Evolutionary conservation across 2,888 invertebrate genomes (phyloP).

Genomic region (Plebejus melissa): DNA sequence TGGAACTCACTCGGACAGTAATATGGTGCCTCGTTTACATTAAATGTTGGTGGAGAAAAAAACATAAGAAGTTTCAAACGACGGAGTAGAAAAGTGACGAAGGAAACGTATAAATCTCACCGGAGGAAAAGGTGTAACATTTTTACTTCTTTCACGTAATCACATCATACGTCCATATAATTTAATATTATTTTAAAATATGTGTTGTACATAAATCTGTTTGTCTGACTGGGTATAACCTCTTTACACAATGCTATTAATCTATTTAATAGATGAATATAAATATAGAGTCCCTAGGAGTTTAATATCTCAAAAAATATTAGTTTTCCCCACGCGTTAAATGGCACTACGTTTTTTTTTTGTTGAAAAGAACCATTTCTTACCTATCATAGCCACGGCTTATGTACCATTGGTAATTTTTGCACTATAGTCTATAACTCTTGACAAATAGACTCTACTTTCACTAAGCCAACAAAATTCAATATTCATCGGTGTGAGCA

Average conservation of each 20-base stretch:
- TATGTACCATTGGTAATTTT: neutral
- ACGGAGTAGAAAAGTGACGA: too few species aligned
- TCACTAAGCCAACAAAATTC: neutral
- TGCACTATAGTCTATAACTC: neutral
- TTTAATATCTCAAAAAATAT: neutral
- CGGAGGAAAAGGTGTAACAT: too few species aligned
- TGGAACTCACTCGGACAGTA: slow-evolving; percentile 3
- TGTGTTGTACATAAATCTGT: too few species aligned
- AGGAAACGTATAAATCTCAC: too few species aligned
- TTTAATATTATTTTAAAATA: too few species aligned
- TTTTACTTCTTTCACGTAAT: too few species aligned
- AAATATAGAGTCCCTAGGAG: neutral
- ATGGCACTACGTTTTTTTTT: too few species aligned
- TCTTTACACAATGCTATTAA: too few species aligned
- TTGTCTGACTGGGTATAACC: too few species aligned
- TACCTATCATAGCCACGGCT: neutral
- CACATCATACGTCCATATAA: too few species aligned
- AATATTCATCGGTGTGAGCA: neutral
- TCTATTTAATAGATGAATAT: neutral
- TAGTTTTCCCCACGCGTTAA: neutral
- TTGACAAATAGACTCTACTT: neutral
- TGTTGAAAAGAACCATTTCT: too few species aligned
- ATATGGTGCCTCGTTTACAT: neutral
- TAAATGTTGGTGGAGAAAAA: neutral
- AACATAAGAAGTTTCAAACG: too few species aligned